phyloP scores from a whole-genome alignment of 2,888 invertebrate species.

The Choreutis nemorana region DNA sequence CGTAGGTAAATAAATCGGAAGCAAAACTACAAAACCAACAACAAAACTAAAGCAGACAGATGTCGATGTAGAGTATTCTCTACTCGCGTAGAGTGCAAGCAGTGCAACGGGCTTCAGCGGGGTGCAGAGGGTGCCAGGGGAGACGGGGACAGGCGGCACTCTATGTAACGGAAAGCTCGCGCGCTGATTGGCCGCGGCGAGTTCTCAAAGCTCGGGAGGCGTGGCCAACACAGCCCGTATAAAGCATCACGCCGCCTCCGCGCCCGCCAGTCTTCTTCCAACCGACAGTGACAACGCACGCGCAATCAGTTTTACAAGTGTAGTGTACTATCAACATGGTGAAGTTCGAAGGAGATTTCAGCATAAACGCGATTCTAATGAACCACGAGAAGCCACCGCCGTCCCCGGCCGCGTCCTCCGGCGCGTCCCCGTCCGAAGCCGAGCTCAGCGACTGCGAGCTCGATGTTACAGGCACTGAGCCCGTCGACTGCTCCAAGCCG shows the following conservation, averaged over 20 bases:
- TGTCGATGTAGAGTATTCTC: no score
- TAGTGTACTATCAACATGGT: constrained; percentile 38
- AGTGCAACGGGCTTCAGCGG: not conserved
- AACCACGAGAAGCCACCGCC: constrained; percentile 50
- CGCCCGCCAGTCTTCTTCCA: constrained; percentile 49
- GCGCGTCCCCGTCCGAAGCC: constrained; percentile 42
- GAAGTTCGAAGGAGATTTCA: constrained; percentile 76
- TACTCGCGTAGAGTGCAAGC: not conserved
- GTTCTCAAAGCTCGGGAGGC: constrained; percentile 30
- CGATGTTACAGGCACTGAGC: constrained; percentile 81
- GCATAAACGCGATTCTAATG: constrained; percentile 81
- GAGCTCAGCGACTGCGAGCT: constrained; percentile 73
- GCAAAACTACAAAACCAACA: not conserved
- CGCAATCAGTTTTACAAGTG: constrained; percentile 23
- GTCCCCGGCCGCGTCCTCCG: constrained; percentile 45
- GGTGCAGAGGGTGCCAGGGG: constrained; percentile 7
- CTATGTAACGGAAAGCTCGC: constrained; percentile 50
- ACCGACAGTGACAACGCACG: constrained; percentile 42
- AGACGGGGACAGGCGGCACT: constrained; percentile 25
- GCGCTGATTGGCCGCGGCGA: constrained; percentile 25
- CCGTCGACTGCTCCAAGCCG: constrained; percentile 73
- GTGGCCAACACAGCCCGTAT: constrained; percentile 30
- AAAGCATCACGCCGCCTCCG: constrained; percentile 46
- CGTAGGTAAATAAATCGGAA: no score
- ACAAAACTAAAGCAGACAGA: not conserved